phyloP scores from a whole-genome alignment of 2,113 vertebrate species.

The Epinephelus moara region DNA sequence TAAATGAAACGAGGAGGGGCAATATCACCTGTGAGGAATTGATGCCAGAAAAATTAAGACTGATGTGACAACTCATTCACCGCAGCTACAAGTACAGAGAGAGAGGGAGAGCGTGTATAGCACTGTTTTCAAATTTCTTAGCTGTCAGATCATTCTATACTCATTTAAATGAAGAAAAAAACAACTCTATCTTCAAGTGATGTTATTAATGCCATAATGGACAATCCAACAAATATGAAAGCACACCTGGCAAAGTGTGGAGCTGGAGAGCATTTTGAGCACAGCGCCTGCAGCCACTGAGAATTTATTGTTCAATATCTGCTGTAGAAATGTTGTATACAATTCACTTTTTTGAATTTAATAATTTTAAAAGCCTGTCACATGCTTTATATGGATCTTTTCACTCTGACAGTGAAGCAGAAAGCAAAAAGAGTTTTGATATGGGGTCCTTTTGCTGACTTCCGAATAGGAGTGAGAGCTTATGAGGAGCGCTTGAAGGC shows the following conservation, averaged over 20 bases:
- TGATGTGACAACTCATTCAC: neutral
- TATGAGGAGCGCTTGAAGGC: slow-evolving; percentile 18
- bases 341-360: neutral
- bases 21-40: no score
- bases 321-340: neutral
- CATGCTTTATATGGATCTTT: neutral
- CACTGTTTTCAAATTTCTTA: neutral
- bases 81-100: no score
- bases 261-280: neutral
- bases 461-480: slow-evolving; percentile 7
- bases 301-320: neutral
- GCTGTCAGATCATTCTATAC: neutral
- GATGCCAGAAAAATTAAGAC: no score
- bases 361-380: neutral
- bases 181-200: no score
- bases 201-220: neutral
- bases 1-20: no score
- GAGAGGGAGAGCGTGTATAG: no score
- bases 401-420: slow-evolving; percentile 23
- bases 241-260: neutral
- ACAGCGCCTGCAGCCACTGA: no score
- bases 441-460: slow-evolving; percentile 16
- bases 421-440: slow-evolving; percentile 19
- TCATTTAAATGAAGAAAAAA: no score
- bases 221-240: neutral